These are phyloP conservation scores for Peromyscus californicus DNA, from an alignment of 2,113 vertebrate genomes.

Conservation along the genomic window DNA sequence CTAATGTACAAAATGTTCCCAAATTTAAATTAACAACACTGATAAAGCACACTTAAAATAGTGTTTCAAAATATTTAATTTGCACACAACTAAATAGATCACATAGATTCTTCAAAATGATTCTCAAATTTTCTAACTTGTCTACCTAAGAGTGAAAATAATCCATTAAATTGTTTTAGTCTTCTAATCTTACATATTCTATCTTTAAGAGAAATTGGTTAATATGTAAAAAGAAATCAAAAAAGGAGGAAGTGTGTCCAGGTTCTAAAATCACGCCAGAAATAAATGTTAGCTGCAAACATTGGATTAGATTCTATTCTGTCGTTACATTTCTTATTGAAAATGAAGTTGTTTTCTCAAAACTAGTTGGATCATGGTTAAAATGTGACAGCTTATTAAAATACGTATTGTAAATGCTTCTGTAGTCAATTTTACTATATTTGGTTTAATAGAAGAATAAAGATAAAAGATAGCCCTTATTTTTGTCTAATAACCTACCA, in stretches of 20 bases:
- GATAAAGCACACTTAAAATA: neutral
- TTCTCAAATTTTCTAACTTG: conserved; percentile 21
- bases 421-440: neutral
- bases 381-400: neutral
- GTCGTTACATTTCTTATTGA: neutral
- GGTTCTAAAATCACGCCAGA: neutral
- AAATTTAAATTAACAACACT: conserved; percentile 40
- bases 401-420: conserved; percentile 38
- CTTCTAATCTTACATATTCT: conserved; percentile 14
- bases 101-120: neutral
- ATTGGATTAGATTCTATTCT: neutral
- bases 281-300: conserved; percentile 41
- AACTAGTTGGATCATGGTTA: neutral
- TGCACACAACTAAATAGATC: neutral
- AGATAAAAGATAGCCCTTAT: conserved; percentile 7
- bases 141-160: neutral
- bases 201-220: neutral
- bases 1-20: neutral
- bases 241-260: neutral
- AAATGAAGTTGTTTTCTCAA: conserved; percentile 21
- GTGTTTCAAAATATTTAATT: neutral
- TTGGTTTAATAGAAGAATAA: conserved; percentile 8
- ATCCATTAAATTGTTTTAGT: neutral
- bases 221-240: conserved; percentile 55
- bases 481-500: conserved; percentile 2